Conservation (phyloP, 2,888 invertebrate genomes). For the Polyommatus icarus region DNA sequence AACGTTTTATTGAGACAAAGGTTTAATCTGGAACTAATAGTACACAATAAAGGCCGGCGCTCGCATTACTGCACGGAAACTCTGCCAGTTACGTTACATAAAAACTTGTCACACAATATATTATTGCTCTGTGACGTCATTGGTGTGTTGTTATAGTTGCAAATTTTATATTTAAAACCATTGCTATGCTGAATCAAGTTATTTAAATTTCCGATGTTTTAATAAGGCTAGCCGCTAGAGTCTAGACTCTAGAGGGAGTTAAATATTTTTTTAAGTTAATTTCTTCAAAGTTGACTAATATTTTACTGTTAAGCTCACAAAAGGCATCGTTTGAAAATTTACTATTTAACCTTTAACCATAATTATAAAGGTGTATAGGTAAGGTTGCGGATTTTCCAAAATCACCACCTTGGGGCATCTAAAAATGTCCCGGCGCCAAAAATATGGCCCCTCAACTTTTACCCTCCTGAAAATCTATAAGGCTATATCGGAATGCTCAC, state of each 20-base stretch:
- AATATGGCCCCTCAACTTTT: not conserved
- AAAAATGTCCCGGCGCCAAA: not conserved
- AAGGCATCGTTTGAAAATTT: not conserved
- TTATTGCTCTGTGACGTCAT: not conserved
- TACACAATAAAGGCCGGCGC: slow-evolving; percentile 23
- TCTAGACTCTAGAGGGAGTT: too few relatives aligned
- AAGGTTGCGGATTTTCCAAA: not conserved
- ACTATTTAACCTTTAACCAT: not conserved
- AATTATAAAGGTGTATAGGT: not conserved
- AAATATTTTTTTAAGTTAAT: too few relatives aligned
- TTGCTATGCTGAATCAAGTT: too few relatives aligned
- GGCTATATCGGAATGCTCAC: not conserved
- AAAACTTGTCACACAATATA: not conserved
- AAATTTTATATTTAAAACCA: not conserved
- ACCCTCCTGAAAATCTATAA: slow-evolving; percentile 11
- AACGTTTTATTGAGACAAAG: slow-evolving; percentile 22
- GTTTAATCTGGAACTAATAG: slow-evolving; percentile 28
- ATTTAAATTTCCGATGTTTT: too few relatives aligned
- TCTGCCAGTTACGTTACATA: slow-evolving; percentile 27
- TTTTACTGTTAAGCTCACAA: too few relatives aligned
- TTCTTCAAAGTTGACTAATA: too few relatives aligned
- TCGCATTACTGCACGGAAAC: slow-evolving; percentile 18
- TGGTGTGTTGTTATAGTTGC: not conserved
- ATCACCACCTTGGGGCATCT: not conserved
- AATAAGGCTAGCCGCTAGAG: too few relatives aligned